phyloP scores from a whole-genome alignment of 2,888 invertebrate species.

The Buathra laborator region DNA sequence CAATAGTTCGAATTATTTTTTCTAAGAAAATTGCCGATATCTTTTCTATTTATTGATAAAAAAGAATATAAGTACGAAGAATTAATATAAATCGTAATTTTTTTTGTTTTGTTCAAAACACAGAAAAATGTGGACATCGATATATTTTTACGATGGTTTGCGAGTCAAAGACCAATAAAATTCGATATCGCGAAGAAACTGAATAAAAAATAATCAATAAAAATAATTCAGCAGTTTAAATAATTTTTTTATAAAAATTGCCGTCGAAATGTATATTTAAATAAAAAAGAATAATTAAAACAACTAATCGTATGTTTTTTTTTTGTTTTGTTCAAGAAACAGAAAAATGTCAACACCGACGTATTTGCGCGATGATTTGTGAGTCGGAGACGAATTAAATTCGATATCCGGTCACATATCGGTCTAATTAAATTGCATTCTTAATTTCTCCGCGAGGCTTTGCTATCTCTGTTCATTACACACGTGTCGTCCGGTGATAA shows the following conservation, averaged over 20 bases:
- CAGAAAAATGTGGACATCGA: no score
- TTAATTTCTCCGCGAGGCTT: conserved; percentile 5
- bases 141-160: no score
- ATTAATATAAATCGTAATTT: no score
- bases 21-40: neutral
- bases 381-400: neutral
- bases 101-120: no score
- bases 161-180: no score
- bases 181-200: no score
- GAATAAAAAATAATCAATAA: neutral
- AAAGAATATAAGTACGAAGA: no score
- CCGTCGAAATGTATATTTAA: no score
- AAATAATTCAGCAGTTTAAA: no score
- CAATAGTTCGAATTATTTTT: neutral
- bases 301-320: neutral
- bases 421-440: conserved; percentile 26
- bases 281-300: neutral
- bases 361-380: conserved; percentile 10
- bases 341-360: neutral
- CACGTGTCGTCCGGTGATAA: conserved; percentile 20
- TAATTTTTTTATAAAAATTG: no score
- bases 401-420: conserved; percentile 19
- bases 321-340: neutral
- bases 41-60: neutral
- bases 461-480: neutral